Base-by-base conservation (phyloP, 1,140 invertebrate species). In the Drosophila neocordata region DNA sequence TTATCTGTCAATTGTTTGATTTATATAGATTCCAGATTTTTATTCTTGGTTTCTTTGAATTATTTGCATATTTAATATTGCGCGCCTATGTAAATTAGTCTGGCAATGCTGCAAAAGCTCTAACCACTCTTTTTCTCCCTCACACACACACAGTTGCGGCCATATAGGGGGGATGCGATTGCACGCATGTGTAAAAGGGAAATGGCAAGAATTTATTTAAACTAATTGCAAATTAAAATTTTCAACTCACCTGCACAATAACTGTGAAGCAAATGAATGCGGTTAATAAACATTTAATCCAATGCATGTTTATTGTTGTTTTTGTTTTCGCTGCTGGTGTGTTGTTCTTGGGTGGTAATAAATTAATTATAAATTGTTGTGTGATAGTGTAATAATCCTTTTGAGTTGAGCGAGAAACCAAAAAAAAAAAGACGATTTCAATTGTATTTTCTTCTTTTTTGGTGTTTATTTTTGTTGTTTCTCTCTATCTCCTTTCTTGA, bases 251-350 rank as follows among this genome's bases (percentile, higher is more conserved):
- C 89, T 91, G 77, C 69, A 88, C 79, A 69, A 91, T 84, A 59
- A 91, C 77, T 80, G 79, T 80, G 61, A 87, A 80, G 73, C 79
- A 89, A 79, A 91, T 73, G 48, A 90, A 87, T 79, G 89, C 87
- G 51, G 79, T 83, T 78, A 89, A 80, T 89, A 89, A 88, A 81
- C 90, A 79, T 89, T 91, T 91, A 88, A 91, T 91, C 89, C 89
- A 91, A 87, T 91, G 76, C 89, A 91, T 91, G 79, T 87, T 91
- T 87, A 87, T 85, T 85, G 69, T n/a, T 72, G 69, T 62, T 74
- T 48, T 65, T 66, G 60, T 67, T 73, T 62, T 64, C 55, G 44
- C 9, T 12, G 34, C 11, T 38, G 37, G 37, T n/a, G n/a, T n/a
- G n/a, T 24, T 38, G 44, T 73, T 20, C 64, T 37, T 66, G 79